Evolutionary conservation across 1,140 invertebrate genomes (phyloP).

Genomic region (Aphelinus atriplicis): DNA sequence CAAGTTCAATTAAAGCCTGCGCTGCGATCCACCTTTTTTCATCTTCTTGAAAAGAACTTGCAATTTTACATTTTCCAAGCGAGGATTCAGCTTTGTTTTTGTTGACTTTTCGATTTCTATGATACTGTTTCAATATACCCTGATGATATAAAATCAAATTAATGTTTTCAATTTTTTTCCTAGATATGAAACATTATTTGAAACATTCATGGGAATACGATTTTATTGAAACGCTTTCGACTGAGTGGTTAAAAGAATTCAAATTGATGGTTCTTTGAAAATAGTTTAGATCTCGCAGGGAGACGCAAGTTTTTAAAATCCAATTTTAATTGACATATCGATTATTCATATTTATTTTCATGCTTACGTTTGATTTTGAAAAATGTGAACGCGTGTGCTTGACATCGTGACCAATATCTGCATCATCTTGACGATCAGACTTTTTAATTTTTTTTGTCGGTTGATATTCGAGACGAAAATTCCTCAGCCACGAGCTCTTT

Average conservation of each 20-base stretch:
- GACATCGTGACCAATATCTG: neutral
- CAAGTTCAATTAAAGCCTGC: slow-evolving; percentile 32
- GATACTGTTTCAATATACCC: slow-evolving; percentile 34
- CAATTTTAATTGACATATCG: no score
- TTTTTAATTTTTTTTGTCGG: slow-evolving; percentile 19
- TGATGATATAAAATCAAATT: neutral
- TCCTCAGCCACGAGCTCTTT: slow-evolving; percentile 24
- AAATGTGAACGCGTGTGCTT: slow-evolving; percentile 2
- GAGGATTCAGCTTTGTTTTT: slow-evolving; percentile 16
- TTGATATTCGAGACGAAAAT: slow-evolving; percentile 30
- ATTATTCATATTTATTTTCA: no score
- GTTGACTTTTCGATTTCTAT: slow-evolving; percentile 21
- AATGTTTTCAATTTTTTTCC: no score
- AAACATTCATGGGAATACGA: no score
- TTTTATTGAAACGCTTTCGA: no score
- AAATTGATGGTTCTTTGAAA: no score
- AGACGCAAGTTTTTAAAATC: no score
- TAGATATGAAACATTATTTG: no score
- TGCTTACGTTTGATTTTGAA: slow-evolving; percentile 20
- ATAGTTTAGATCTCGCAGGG: no score
- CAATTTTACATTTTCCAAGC: slow-evolving; percentile 15
- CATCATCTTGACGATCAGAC: neutral
- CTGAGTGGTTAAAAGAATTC: no score
- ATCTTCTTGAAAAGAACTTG: slow-evolving; percentile 27
- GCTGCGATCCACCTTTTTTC: slow-evolving; percentile 38